Percentiles rank a stretch among this genome's conserved stretches.
These are phyloP conservation scores for Agelastica alni DNA, from an alignment of 2,888 invertebrate genomes.

Conservation along the genomic window DNA sequence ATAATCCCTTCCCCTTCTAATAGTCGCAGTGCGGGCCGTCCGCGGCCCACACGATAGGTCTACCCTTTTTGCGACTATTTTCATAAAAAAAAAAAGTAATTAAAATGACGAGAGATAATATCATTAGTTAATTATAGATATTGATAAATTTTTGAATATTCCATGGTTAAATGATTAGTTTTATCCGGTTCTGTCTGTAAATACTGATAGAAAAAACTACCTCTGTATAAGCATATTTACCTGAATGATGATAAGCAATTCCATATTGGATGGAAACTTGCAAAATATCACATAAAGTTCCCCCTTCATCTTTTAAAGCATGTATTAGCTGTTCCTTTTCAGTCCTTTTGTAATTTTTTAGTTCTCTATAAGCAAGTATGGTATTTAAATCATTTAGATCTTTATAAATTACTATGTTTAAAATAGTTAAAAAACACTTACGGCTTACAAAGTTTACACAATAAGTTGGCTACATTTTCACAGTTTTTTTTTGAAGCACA, in stretches of 20 bases:
- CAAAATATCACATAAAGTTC: constrained; percentile 70
- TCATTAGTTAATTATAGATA: no score
- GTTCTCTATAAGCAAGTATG: constrained; percentile 54
- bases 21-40: no score
- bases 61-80: no score
- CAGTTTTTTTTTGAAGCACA: constrained; percentile 92
- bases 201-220: no score
- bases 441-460: constrained; percentile 66
- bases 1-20: no score
- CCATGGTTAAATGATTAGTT: no score
- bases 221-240: no score
- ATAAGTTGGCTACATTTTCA: constrained; percentile 82
- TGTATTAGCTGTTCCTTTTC: constrained; percentile 66
- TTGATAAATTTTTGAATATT: no score
- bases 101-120: no score
- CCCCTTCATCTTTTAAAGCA: constrained; percentile 66
- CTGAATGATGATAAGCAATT: constrained; percentile 92
- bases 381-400: not conserved
- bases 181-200: no score
- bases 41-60: no score
- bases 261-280: constrained; percentile 74
- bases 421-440: constrained; percentile 32
- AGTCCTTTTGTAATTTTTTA: constrained; percentile 60
- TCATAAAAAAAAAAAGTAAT: no score
- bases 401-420: not conserved